phyloP scores from a whole-genome alignment of 2,797 vertebrate species.

The Karalla daura region DNA sequence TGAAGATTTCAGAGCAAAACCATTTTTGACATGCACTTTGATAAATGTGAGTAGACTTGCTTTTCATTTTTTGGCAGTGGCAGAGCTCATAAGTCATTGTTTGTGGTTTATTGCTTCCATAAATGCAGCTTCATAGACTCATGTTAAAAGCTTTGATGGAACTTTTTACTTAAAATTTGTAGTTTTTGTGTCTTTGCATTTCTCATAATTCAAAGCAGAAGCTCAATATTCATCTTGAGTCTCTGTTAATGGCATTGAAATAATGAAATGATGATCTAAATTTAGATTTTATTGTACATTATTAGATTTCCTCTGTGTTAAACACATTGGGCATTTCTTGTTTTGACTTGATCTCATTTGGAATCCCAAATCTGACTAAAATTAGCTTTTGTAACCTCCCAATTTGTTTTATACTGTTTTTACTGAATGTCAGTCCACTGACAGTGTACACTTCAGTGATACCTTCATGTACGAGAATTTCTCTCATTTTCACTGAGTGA shows the following conservation, averaged over 20 bases:
- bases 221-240: too few relatives aligned
- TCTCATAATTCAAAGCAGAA: too few relatives aligned
- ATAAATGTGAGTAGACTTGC: constrained; percentile 81
- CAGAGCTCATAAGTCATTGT: background rate
- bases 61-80: constrained; percentile 12
- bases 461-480: background rate
- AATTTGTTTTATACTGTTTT: background rate
- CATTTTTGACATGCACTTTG: constrained; percentile 88
- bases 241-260: too few relatives aligned
- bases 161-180: background rate
- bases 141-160: background rate
- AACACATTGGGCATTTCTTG: background rate
- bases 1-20: constrained; percentile 66
- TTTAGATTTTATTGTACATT: background rate
- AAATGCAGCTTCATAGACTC: background rate
- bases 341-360: constrained; percentile 7
- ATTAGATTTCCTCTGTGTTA: background rate
- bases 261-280: background rate
- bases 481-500: constrained; percentile 40
- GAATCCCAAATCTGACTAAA: background rate
- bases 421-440: background rate
- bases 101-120: background rate
- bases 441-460: constrained; percentile 7
- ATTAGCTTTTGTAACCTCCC: background rate
- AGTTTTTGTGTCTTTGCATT: background rate